These are phyloP conservation scores for Bombus haemorrhoidalis DNA, from an alignment of 1,140 invertebrate genomes.

Conservation along the genomic window DNA sequence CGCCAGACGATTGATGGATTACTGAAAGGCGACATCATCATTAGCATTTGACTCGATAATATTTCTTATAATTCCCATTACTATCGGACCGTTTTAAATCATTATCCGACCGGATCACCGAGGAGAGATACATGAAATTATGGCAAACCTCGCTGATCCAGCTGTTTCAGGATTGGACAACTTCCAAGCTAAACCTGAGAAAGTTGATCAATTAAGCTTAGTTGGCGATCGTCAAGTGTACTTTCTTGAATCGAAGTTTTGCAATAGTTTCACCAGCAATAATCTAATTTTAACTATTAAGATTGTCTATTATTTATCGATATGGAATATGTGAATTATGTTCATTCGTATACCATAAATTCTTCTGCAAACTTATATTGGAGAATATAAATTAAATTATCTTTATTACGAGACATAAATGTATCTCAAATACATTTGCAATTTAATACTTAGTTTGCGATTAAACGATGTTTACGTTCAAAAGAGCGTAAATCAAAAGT, in stretches of 20 bases:
- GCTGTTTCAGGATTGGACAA: background rate
- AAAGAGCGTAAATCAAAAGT: too few species aligned
- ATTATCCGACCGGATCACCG: background rate
- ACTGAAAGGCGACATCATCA: slow-evolving; percentile 40
- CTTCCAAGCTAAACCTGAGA: background rate
- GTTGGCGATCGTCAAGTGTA: background rate
- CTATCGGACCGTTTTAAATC: slow-evolving; percentile 3
- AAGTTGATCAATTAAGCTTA: background rate
- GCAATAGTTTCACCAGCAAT: background rate
- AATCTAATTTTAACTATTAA: too few species aligned
- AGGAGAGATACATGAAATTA: slow-evolving; percentile 4
- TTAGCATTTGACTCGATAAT: slow-evolving; percentile 37
- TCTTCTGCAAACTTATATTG: too few species aligned
- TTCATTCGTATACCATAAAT: too few species aligned
- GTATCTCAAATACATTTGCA: background rate
- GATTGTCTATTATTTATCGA: too few species aligned
- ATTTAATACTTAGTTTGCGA: background rate
- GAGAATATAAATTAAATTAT: too few species aligned
- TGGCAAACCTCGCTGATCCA: background rate
- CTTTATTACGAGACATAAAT: background rate
- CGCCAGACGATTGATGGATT: slow-evolving; percentile 24
- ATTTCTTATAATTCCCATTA: slow-evolving; percentile 29
- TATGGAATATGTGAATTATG: too few species aligned
- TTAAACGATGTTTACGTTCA: background rate
- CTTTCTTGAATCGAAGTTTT: background rate